phyloP scores from a whole-genome alignment of 2,113 vertebrate species.

The Pantherophis guttatus region DNA sequence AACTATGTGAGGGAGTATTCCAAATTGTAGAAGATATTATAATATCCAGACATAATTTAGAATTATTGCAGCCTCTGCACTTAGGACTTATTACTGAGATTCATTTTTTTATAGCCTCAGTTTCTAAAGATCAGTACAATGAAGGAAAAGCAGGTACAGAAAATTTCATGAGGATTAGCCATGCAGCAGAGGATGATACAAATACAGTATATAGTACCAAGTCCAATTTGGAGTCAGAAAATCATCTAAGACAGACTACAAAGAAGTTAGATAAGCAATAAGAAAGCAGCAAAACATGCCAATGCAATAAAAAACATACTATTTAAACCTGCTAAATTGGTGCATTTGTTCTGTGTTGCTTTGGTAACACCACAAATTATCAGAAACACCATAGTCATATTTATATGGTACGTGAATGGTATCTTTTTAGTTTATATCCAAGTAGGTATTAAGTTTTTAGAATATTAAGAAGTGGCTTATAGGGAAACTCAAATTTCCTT shows the following conservation, averaged over 20 bases:
- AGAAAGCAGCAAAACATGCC: background rate
- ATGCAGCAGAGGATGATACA: background rate
- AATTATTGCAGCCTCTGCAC: background rate
- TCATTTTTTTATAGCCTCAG: background rate
- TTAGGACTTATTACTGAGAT: background rate
- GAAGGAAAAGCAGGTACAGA: background rate
- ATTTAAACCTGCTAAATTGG: background rate
- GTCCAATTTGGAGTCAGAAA: background rate
- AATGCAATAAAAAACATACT: background rate
- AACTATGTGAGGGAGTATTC: conserved; percentile 37
- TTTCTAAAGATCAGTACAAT: background rate
- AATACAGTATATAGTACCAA: background rate
- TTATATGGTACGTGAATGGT: background rate
- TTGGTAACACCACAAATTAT: background rate
- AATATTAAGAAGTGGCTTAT: background rate
- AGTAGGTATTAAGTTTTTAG: background rate
- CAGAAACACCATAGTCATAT: background rate
- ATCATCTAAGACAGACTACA: background rate
- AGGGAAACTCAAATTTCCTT: background rate
- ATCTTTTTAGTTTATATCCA: background rate
- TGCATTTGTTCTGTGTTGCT: background rate
- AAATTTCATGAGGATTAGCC: background rate
- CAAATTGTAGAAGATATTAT: conserved; percentile 31
- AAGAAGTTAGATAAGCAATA: background rate
- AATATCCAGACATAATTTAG: conserved; percentile 33